These are phyloP conservation scores for Dascillus cervinus DNA, from an alignment of 2,888 invertebrate species.

Conservation along the genomic window DNA sequence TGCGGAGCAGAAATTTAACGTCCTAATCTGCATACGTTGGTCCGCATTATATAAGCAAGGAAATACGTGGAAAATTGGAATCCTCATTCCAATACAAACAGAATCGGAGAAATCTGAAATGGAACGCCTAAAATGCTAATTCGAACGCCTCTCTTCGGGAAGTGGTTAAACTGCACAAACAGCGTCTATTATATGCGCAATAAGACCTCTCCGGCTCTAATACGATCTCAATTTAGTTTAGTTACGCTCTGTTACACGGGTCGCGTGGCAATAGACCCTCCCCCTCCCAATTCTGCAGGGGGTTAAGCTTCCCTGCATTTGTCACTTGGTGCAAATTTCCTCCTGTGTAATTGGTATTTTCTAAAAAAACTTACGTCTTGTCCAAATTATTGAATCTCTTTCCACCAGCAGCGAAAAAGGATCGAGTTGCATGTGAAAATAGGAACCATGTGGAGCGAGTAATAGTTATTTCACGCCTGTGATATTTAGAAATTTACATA, in stretches of 20 bases:
- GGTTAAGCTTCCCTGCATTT: no score
- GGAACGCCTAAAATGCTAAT: conserved; percentile 43
- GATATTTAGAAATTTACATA: no score
- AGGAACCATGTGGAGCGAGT: no score
- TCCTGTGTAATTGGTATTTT: no score
- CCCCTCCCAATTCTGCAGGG: conserved; percentile 29
- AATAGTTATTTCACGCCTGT: no score
- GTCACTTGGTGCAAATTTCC: conserved; percentile 21
- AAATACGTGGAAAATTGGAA: conserved; percentile 36
- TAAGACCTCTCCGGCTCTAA: conserved; percentile 45
- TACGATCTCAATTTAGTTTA: conserved; percentile 48
- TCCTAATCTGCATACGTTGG: no score
- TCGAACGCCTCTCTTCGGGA: conserved; percentile 40
- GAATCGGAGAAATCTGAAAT: conserved; percentile 35
- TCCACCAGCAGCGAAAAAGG: no score
- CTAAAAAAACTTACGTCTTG: no score
- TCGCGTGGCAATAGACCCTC: conserved; percentile 44
- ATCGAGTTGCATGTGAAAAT: no score
- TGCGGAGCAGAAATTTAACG: no score
- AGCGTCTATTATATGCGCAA: conserved; percentile 47
- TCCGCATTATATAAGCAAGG: no score
- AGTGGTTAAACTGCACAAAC: conserved; percentile 47
- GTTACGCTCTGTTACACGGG: conserved; percentile 47
- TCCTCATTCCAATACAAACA: conserved; percentile 35
- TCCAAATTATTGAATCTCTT: no score